Percentiles rank a stretch among this genome's conserved stretches.
These are phyloP conservation scores for Thaleichthys pacificus DNA, from an alignment of 2,797 vertebrate genomes.

Conservation along the genomic window DNA sequence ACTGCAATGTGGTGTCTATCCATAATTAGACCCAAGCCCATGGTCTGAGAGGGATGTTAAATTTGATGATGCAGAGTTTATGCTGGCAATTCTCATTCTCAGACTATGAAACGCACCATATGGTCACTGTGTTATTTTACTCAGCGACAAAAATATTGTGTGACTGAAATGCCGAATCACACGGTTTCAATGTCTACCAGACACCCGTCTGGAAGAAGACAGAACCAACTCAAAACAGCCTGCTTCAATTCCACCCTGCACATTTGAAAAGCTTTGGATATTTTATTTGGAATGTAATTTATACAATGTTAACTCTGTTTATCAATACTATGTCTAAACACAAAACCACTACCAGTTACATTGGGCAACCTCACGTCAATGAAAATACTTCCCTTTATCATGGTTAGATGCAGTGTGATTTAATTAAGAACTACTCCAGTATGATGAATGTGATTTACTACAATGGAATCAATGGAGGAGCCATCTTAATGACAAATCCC, in stretches of 20 bases:
- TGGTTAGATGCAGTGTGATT: constrained; percentile 37
- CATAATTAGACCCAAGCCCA: constrained; percentile 59
- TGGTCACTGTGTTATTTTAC: constrained; percentile 18
- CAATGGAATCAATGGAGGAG: constrained; percentile 56
- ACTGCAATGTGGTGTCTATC: constrained; percentile 7
- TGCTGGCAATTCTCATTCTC: constrained; percentile 41
- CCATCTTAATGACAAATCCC: constrained; percentile 53
- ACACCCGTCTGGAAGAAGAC: not conserved
- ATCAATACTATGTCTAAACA: constrained; percentile 25
- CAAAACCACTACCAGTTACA: constrained; percentile 26
- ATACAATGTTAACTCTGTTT: not conserved
- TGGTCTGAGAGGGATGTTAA: constrained; percentile 48
- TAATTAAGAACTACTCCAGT: constrained; percentile 52
- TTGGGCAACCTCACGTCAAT: constrained; percentile 33
- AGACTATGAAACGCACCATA: constrained; percentile 30
- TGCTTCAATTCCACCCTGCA: not conserved
- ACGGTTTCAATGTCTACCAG: not conserved
- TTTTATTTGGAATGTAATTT: not conserved
- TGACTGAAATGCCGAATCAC: constrained; percentile 21
- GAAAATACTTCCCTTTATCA: constrained; percentile 53
- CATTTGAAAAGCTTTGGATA: not conserved
- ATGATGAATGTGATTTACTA: constrained; percentile 61
- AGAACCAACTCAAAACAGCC: not conserved
- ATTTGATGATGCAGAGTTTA: constrained; percentile 57
- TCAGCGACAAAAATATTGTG: constrained; percentile 18